Evolutionary conservation across 2,113 vertebrate genomes (phyloP).

Genomic region (Mirounga angustirostris): DNA sequence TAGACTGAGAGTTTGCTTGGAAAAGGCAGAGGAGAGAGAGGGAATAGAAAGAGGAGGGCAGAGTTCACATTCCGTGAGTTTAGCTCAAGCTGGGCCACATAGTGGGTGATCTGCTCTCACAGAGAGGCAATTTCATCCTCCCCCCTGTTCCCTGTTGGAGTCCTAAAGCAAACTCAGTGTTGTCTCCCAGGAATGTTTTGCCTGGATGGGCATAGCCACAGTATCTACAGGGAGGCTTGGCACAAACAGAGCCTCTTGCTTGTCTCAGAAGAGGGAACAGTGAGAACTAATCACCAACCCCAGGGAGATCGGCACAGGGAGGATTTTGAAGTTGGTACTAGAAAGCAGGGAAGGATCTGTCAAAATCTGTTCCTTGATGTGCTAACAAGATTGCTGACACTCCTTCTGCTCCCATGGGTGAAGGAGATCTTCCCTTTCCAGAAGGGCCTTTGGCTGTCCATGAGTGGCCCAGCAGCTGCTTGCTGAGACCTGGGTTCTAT

Average conservation of each 20-base stretch:
- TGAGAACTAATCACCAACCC: conserved; percentile 67
- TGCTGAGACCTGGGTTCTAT: not conserved
- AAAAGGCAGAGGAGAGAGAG: not conserved
- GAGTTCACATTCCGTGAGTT: not conserved
- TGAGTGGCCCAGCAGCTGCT: not conserved
- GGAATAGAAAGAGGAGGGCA: not conserved
- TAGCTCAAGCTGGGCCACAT: not conserved
- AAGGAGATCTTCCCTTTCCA: not conserved
- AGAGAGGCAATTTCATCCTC: conserved; percentile 18
- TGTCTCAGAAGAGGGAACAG: conserved; percentile 64
- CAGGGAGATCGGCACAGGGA: not conserved
- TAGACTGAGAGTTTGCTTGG: not conserved
- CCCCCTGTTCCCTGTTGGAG: conserved; percentile 17
- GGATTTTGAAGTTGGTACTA: not conserved
- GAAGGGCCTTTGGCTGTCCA: not conserved
- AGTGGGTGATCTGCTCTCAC: not conserved
- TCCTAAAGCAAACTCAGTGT: not conserved
- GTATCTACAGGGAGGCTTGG: conserved; percentile 52
- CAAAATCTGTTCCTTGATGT: not conserved
- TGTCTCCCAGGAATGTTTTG: conserved; percentile 42
- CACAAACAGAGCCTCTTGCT: conserved; percentile 48
- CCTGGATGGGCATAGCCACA: conserved; percentile 8
- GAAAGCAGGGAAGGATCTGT: not conserved
- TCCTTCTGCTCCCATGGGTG: not conserved
- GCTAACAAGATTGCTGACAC: conserved; percentile 8